These are phyloP conservation scores for Xerus inauris DNA, from an alignment of 2,113 vertebrate species.

Conservation along the genomic window DNA sequence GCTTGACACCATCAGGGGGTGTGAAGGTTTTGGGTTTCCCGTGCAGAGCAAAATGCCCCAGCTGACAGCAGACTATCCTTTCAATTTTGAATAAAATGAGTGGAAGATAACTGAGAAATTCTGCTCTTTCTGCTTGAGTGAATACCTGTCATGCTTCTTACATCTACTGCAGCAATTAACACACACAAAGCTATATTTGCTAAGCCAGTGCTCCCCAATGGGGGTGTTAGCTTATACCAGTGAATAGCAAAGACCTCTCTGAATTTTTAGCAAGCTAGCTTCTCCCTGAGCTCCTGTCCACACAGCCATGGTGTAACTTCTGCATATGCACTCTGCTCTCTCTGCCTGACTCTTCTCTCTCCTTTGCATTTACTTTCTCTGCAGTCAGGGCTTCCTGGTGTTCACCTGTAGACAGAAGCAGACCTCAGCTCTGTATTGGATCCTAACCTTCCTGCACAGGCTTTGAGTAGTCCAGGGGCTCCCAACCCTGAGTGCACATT, in stretches of 20 bases:
- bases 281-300: constrained; percentile 70
- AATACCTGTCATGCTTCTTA: constrained; percentile 83
- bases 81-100: constrained; percentile 81
- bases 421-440: neutral
- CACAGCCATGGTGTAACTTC: constrained; percentile 8
- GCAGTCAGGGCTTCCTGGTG: neutral
- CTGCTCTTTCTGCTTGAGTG: constrained; percentile 83
- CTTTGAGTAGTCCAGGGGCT: neutral
- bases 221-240: constrained; percentile 75
- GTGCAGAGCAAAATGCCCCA: constrained; percentile 53
- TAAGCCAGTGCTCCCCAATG: constrained; percentile 79
- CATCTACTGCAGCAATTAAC: constrained; percentile 83
- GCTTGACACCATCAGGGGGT: constrained; percentile 33
- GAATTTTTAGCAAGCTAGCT: constrained; percentile 71
- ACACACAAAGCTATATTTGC: constrained; percentile 83
- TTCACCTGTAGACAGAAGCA: neutral
- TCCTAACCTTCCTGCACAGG: neutral
- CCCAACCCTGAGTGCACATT: neutral
- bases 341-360: neutral
- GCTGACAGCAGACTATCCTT: constrained; percentile 68
- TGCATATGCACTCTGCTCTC: neutral
- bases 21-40: constrained; percentile 64
- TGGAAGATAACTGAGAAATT: constrained; percentile 76
- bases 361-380: neutral
- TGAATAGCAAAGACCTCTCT: constrained; percentile 79